Percentiles rank a stretch among this genome's conserved stretches.
Conservation (phyloP, 2,888 invertebrate genomes). For the Trichopoda pennipes region DNA sequence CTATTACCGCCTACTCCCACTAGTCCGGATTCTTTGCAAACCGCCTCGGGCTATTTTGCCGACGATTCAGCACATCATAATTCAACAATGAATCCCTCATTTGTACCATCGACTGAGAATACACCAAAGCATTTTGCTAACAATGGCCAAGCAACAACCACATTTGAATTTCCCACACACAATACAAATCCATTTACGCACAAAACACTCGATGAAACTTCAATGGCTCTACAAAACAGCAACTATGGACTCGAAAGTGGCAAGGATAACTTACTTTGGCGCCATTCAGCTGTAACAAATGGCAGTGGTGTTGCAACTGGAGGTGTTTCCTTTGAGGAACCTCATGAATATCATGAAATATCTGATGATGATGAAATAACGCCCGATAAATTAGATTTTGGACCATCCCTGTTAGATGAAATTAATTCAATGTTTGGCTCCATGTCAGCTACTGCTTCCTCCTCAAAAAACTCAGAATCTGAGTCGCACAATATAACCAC, state of each 20-base stretch:
- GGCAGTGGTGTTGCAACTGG: conserved; percentile 67
- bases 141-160: conserved; percentile 75
- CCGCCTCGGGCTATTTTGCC: conserved; percentile 81
- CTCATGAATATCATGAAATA: conserved; percentile 91
- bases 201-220: conserved; percentile 70
- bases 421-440: conserved; percentile 93
- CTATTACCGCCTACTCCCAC: conserved; percentile 82
- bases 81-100: conserved; percentile 80
- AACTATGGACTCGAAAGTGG: conserved; percentile 77
- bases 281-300: conserved; percentile 61
- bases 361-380: conserved; percentile 88
- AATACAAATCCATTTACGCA: conserved; percentile 79
- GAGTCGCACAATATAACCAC: conserved; percentile 85
- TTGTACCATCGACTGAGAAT: conserved; percentile 80
- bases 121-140: conserved; percentile 76
- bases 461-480: conserved; percentile 80
- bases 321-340: conserved; percentile 78
- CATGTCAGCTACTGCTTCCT: conserved; percentile 79
- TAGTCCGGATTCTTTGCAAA: conserved; percentile 81
- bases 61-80: conserved; percentile 73
- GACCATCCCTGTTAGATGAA: conserved; percentile 94
- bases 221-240: conserved; percentile 78
- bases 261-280: conserved; percentile 52
- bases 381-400: conserved; percentile 85
- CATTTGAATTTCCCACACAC: conserved; percentile 78